A percentile compares a stretch with the other conserved stretches of the same genome.
These are phyloP conservation scores for Meteorus sp. DNA, from an alignment of 1,140 invertebrate genomes.

Conservation along the genomic window DNA sequence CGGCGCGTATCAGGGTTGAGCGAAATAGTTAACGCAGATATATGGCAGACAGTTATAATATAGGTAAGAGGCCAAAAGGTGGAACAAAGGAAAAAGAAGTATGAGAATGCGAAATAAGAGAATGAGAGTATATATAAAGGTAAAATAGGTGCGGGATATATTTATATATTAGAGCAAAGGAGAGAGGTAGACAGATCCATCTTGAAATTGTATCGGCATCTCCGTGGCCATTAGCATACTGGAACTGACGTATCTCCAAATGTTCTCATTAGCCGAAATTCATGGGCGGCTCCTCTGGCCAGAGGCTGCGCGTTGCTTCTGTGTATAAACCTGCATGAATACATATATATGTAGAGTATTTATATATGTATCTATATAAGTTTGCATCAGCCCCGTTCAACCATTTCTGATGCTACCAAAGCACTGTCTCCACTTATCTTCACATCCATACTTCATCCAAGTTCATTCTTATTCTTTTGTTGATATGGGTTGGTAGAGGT, in stretches of 20 bases:
- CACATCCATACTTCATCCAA: no score
- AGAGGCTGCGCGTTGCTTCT: constrained; percentile 26
- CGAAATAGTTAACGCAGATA: constrained; percentile 54
- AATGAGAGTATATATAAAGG: constrained; percentile 10
- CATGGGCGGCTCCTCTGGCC: constrained; percentile 55
- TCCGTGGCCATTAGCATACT: constrained; percentile 61
- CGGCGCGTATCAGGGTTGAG: constrained; percentile 19
- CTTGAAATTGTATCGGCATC: constrained; percentile 62
- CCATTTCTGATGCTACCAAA: no score
- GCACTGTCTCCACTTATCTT: no score
- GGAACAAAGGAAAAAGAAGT: constrained; percentile 19
- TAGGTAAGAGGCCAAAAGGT: constrained; percentile 40
- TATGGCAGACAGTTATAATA: constrained; percentile 54
- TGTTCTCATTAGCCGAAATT: constrained; percentile 62
- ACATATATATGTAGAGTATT: constrained; percentile 1
- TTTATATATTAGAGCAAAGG: not conserved
- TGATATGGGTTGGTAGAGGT: no score
- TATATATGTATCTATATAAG: not conserved
- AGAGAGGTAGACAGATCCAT: constrained; percentile 52
- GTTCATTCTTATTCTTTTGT: no score
- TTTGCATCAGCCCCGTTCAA: no score
- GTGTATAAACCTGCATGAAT: constrained; percentile 27
- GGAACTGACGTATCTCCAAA: constrained; percentile 61
- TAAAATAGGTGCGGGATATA: constrained; percentile 24
- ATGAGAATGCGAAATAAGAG: constrained; percentile 4